Evolutionary conservation across 2,888 invertebrate species (phyloP), one percentile per base, ranked within the genome.

Genomic region (Atrina japonica): DNA sequence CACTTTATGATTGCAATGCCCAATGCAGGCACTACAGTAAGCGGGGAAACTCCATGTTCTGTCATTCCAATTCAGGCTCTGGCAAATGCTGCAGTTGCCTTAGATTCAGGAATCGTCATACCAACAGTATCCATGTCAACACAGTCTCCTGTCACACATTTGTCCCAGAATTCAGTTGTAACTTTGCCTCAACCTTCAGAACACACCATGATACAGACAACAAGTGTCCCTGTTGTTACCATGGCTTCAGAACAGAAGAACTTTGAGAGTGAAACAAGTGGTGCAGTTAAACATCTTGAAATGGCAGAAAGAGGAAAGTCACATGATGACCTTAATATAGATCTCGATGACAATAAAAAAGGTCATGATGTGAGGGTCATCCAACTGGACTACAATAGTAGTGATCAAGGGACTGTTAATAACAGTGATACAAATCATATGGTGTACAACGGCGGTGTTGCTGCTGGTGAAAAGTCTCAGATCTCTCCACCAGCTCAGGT

Each of bases 1-100:
- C 77, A 81, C 30, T 81, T 81, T 53, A 83, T 84, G 71, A 66
- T 71, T 18, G 66, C 66, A 11, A 59, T 27, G 3, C 52, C 58
- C 14, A 43, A 53, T 29, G 18, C 56, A 11, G 53, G 21, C 1
- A 25, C 53, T 18, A 25, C 43, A 21, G 21, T 56, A 27, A n/a
- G n/a, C n/a, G n/a, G n/a, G n/a, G n/a, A n/a, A n/a, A n/a, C n/a
- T n/a, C n/a, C n/a, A n/a, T n/a, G n/a, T n/a, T 35, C 61, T 21
- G 47, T 63, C 52, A 69, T 69, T 55, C 69, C 69, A 3, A 61
- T 69, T 25, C 69, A 69, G 30, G 40, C 63, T 1, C 29, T 63
- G 29, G 30, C 63, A 35, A 47, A 30, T 18, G 49, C 63, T 43
- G 47, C 69, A 14, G 18, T 63, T 25, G 71, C 60, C 49, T 49